phyloP scores from a whole-genome alignment of 1,140 invertebrate species.

The Bombus huntii region DNA sequence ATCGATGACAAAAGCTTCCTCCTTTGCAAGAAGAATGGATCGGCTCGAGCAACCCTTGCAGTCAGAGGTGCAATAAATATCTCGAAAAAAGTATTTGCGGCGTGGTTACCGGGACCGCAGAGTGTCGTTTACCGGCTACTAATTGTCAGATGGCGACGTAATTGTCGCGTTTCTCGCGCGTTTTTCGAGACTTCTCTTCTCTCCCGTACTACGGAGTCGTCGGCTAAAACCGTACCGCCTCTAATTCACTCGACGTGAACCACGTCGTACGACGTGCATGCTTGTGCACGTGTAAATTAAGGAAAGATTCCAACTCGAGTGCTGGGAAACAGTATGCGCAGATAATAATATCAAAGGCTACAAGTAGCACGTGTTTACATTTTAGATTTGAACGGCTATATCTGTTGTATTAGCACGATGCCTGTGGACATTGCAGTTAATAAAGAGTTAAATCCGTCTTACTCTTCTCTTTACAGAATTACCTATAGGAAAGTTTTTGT shows the following conservation, averaged over 20 bases:
- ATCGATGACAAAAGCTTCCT: slow-evolving; percentile 35
- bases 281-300: slow-evolving; percentile 48
- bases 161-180: slow-evolving; percentile 75
- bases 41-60: slow-evolving; percentile 21
- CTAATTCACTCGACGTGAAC: slow-evolving; percentile 66
- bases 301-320: slow-evolving; percentile 45
- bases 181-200: slow-evolving; percentile 61
- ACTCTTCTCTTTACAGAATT: no score
- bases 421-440: neutral
- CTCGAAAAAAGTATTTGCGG: slow-evolving; percentile 73
- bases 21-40: slow-evolving; percentile 23
- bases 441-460: neutral
- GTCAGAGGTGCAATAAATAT: slow-evolving; percentile 72
- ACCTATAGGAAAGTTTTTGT: no score
- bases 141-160: slow-evolving; percentile 80
- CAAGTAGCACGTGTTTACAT: slow-evolving; percentile 24
- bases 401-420: slow-evolving; percentile 11
- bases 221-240: slow-evolving; percentile 73
- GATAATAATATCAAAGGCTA: slow-evolving; percentile 51
- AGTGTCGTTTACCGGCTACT: slow-evolving; percentile 76
- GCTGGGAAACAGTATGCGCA: slow-evolving; percentile 17
- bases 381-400: neutral
- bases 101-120: slow-evolving; percentile 45
- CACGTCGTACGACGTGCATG: slow-evolving; percentile 26
- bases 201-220: slow-evolving; percentile 39